Evolutionary conservation across 2,888 invertebrate genomes (phyloP).

Genomic region (Caenorhabditis panamensis): DNA sequence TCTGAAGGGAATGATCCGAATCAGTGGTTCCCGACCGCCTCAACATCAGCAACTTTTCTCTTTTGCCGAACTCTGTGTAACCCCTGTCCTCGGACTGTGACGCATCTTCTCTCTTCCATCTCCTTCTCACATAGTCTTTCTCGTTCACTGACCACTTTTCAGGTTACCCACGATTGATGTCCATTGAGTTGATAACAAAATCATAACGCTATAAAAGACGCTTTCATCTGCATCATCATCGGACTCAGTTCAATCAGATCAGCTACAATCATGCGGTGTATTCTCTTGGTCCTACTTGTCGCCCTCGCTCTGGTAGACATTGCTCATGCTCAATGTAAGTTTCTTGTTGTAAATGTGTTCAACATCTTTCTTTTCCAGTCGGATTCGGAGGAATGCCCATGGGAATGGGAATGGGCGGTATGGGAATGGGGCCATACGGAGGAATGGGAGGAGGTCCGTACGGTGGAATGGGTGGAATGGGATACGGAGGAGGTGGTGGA

Average conservation of each 20-base stretch:
- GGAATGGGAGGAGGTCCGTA: slow-evolving; percentile 13
- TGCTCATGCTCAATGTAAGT: slow-evolving; percentile 49
- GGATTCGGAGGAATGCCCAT: slow-evolving; percentile 30
- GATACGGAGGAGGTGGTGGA: slow-evolving; percentile 41
- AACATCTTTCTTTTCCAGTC: slow-evolving; percentile 24
- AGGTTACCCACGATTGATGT: slow-evolving; percentile 30
- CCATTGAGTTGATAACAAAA: slow-evolving; percentile 18
- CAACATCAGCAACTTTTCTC: slow-evolving; percentile 20
- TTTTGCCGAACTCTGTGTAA: slow-evolving; percentile 27
- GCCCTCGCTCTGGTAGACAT: slow-evolving; percentile 5
- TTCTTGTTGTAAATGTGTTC: not conserved
- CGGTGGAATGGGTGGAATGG: slow-evolving; percentile 15
- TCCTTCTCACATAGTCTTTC: slow-evolving; percentile 14
- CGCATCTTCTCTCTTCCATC: slow-evolving; percentile 5
- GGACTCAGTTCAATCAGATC: not conserved
- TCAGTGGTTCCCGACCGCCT: slow-evolving; percentile 18
- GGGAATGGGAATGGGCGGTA: slow-evolving; percentile 35
- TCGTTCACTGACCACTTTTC: slow-evolving; percentile 17
- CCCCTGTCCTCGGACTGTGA: not conserved
- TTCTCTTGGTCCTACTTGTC: slow-evolving; percentile 9
- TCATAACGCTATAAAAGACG: slow-evolving; percentile 6
- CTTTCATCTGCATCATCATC: too few relatives aligned
- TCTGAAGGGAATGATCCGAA: slow-evolving; percentile 1
- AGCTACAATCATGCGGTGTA: slow-evolving; percentile 20
- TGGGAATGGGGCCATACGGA: slow-evolving; percentile 34